These are phyloP conservation scores for Mycogona germanica DNA, from an alignment of 2,888 invertebrate genomes.

Conservation along the genomic window DNA sequence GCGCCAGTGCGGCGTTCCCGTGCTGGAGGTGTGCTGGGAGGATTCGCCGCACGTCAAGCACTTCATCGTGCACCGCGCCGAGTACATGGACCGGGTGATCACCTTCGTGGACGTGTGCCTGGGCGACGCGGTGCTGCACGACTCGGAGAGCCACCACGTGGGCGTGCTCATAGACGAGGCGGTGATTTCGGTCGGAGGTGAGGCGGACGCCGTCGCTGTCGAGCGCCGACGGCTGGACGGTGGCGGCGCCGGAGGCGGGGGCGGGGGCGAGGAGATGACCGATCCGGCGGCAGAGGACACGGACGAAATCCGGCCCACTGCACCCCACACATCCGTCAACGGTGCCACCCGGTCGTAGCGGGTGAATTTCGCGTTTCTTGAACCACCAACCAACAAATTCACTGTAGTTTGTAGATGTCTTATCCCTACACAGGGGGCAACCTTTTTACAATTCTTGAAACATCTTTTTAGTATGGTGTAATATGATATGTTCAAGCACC, in stretches of 20 bases:
- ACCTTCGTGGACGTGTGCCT: constrained; percentile 17
- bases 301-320: no score
- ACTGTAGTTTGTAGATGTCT: no score
- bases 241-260: neutral
- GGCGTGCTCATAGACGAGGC: neutral
- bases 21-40: constrained; percentile 49
- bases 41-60: constrained; percentile 65
- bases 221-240: neutral
- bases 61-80: constrained; percentile 11
- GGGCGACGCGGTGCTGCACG: no score
- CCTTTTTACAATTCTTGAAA: no score
- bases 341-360: no score
- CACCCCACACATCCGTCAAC: no score
- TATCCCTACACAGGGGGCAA: no score
- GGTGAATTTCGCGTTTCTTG: no score
- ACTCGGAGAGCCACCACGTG: no score
- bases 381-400: no score
- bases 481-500: no score
- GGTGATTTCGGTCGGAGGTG: neutral
- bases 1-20: constrained; percentile 46
- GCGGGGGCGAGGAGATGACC: neutral
- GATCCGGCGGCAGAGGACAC: neutral
- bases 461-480: no score
- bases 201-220: neutral
- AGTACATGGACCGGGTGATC: constrained; percentile 7